Evolutionary conservation across 2,113 vertebrate species (phyloP), one percentile per base, ranked within the genome.

Genomic region (Macaca nemestrina): DNA sequence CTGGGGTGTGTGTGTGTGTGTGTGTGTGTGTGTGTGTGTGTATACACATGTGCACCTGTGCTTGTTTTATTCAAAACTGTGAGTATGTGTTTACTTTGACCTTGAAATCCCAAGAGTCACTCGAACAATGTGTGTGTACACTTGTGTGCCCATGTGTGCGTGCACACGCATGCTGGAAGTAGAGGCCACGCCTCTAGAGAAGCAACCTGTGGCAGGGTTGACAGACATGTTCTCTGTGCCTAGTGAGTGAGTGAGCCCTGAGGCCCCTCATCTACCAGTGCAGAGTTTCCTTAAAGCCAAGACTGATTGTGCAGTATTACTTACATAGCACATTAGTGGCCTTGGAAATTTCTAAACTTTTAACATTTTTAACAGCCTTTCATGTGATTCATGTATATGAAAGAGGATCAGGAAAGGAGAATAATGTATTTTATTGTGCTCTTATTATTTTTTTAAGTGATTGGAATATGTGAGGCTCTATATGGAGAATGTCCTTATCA

Each of bases 101-200:
- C 98, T 98, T 98, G 98, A 98, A 97, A 98, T 98, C 97, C 98
- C 96, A 99, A 98, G 97, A 98, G 98, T 98, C 98, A 97, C 98
- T 98, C 98, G 72, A 98, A 96, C 72, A 88, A 89, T 78, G 35
- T 95, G 93, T 48, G 57, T 88, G 75, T 79, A 22, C 32, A 23
- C 9, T 5, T 82, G 52, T 94, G 50, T 67, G 38, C 87, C 38
- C 38, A 1, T 50, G 0, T 81, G 67, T 78, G 72, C 78, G 43
- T 30, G 38, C 73, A 50, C 90, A 48, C 61, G 89, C 92, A 79
- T 97, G 97, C 98, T 97, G 96, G 98, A 97, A 98, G 90, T 83
- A 93, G 98, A 88, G 90, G 97, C 95, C 32, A 61, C 97, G 96
- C 73, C 85, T 96, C 70, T 45, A 79, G 96, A 94, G 30, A 92